phyloP scores from a whole-genome alignment of 2,888 invertebrate species.

The Lagria hirta region DNA sequence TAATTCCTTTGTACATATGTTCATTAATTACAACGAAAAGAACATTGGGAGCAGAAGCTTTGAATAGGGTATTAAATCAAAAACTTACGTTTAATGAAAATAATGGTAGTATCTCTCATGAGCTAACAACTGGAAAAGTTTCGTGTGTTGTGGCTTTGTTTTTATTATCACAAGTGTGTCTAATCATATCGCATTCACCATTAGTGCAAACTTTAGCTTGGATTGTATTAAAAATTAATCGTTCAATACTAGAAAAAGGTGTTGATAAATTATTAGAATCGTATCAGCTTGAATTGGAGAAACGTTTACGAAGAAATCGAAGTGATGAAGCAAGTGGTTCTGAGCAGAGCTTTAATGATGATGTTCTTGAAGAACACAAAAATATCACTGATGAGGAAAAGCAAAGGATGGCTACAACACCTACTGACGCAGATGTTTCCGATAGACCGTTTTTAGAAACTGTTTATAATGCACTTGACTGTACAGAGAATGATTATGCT shows the following conservation, averaged over 20 bases:
- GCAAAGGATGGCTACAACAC: constrained; percentile 54
- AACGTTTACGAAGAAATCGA: constrained; percentile 29
- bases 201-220: constrained; percentile 88
- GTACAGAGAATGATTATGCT: constrained; percentile 91
- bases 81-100: constrained; percentile 55
- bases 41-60: constrained; percentile 59
- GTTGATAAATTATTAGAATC: constrained; percentile 49
- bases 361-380: constrained; percentile 57
- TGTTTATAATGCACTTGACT: constrained; percentile 82
- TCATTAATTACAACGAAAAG: constrained; percentile 65
- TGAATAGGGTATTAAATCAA: constrained; percentile 66
- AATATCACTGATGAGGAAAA: constrained; percentile 96
- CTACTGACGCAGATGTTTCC: constrained; percentile 51
- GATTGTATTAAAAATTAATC: constrained; percentile 85
- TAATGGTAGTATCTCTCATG: constrained; percentile 42
- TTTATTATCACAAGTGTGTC: constrained; percentile 90
- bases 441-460: constrained; percentile 86
- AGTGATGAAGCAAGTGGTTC: constrained; percentile 41
- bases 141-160: constrained; percentile 90
- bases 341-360: constrained; percentile 35
- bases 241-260: constrained; percentile 47
- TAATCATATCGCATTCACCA: constrained; percentile 89
- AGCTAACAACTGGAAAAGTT: constrained; percentile 59
- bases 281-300: constrained; percentile 44
- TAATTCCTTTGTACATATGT: constrained; percentile 92